phyloP scores from a whole-genome alignment of 2,797 vertebrate species.

The Sebastes trivittatus region DNA sequence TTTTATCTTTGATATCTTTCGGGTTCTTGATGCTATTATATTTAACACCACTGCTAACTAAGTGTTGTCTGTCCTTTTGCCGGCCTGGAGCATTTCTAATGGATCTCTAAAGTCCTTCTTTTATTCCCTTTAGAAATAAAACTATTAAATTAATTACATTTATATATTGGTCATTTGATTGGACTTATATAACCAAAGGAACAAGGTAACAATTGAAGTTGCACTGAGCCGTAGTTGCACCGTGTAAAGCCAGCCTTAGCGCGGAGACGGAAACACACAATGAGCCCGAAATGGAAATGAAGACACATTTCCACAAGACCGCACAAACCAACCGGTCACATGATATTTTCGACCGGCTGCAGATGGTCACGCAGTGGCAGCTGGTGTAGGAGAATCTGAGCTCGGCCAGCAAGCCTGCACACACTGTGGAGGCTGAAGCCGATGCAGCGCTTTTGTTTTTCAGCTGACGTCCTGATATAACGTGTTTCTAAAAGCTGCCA shows the following conservation, averaged over 20 bases:
- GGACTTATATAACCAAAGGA: neutral
- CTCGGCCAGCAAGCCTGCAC: slow-evolving; percentile 38
- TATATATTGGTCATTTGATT: neutral
- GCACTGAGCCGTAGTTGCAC: neutral
- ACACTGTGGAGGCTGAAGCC: slow-evolving; percentile 27
- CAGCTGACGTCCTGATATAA: neutral
- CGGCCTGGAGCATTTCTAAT: neutral
- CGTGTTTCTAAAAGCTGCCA: slow-evolving; percentile 2
- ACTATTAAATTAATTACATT: neutral
- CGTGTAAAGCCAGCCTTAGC: slow-evolving; percentile 15
- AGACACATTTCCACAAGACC: slow-evolving; percentile 38
- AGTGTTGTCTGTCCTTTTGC: neutral
- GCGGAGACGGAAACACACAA: slow-evolving; percentile 18
- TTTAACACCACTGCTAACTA: neutral
- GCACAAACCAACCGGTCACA: slow-evolving; percentile 26
- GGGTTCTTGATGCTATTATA: neutral
- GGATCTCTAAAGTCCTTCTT: neutral
- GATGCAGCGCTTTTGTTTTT: neutral
- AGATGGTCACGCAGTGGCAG: slow-evolving; percentile 62
- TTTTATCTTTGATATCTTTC: neutral
- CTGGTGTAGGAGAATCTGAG: slow-evolving; percentile 52
- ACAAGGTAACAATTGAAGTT: neutral
- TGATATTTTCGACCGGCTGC: slow-evolving; percentile 13
- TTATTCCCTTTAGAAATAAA: neutral
- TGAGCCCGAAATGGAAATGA: slow-evolving; percentile 34